A percentile compares a stretch with the other conserved stretches of the same genome.
phyloP scores from a whole-genome alignment of 2,113 vertebrate genomes.

The Chamaetylas fuelleborni region DNA sequence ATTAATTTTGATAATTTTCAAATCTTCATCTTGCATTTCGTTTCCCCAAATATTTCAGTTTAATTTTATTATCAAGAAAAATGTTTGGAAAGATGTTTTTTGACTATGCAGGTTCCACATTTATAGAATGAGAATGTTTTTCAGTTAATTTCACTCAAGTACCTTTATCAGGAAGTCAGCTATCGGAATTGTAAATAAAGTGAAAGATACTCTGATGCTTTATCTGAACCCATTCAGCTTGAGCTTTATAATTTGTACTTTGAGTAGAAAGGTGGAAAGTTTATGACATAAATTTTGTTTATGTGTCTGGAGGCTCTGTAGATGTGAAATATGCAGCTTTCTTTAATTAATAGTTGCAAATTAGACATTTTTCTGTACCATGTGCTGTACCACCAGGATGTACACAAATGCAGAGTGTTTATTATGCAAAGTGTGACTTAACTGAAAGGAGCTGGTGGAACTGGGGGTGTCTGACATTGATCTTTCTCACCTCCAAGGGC shows the following conservation, averaged over 20 bases:
- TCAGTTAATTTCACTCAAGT: not conserved
- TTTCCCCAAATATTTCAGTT: not conserved
- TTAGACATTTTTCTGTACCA: not conserved
- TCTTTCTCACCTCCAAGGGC: not conserved
- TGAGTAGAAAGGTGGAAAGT: not conserved
- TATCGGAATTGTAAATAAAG: not conserved
- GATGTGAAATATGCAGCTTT: not conserved
- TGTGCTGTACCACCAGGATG: not conserved
- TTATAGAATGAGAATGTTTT: not conserved
- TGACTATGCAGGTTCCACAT: not conserved
- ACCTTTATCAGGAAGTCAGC: not conserved
- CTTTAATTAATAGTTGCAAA: not conserved
- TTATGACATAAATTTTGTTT: not conserved
- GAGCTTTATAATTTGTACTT: not conserved
- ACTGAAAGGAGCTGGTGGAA: not conserved
- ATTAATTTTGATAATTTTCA: not conserved
- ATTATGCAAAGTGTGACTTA: not conserved
- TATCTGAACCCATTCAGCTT: not conserved
- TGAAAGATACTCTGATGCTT: not conserved
- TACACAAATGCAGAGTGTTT: not conserved
- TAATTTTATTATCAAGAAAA: not conserved
- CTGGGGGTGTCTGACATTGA: not conserved
- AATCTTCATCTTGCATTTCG: not conserved
- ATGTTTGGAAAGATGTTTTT: not conserved
- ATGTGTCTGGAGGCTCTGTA: not conserved